Percentiles rank a stretch among this genome's conserved stretches.
Conservation (phyloP, 2,113 vertebrate genomes). For the Tetrax tetrax region DNA sequence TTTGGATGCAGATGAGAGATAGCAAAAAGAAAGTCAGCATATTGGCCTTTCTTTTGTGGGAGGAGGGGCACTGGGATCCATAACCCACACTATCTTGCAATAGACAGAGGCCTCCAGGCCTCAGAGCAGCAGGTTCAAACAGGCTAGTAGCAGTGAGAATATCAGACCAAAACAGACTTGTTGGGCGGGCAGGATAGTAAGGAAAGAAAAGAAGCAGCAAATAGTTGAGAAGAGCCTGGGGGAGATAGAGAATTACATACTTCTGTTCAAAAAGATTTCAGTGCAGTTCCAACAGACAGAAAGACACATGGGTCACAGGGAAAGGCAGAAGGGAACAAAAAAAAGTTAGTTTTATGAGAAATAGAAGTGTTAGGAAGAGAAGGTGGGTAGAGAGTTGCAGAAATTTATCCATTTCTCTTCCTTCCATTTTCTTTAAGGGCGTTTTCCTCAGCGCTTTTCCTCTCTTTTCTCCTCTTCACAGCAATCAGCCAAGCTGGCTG, state of each 20-base stretch:
- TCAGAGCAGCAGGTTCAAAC: slow-evolving; percentile 34
- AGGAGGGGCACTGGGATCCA: background rate
- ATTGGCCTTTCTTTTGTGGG: background rate
- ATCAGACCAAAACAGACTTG: slow-evolving; percentile 49
- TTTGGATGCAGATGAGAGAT: background rate
- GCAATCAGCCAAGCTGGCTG: slow-evolving; percentile 37
- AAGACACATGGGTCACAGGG: background rate
- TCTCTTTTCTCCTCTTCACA: slow-evolving; percentile 12
- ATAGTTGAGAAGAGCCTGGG: background rate
- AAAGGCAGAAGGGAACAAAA: background rate
- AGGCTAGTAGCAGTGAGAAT: background rate
- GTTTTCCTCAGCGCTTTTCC: slow-evolving; percentile 18
- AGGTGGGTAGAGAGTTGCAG: background rate
- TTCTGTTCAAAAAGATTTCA: background rate
- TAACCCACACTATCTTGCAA: background rate
- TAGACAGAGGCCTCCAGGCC: slow-evolving; percentile 11
- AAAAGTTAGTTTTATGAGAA: background rate
- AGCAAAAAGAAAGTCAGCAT: background rate
- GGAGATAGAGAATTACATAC: slow-evolving; percentile 1
- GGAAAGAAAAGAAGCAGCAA: background rate
- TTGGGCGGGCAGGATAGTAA: background rate
- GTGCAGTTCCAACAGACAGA: background rate
- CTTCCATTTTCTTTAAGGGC: background rate
- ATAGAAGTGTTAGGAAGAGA: background rate
- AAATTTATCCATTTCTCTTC: background rate